phyloP scores from a whole-genome alignment of 2,888 invertebrate species.

The Sarcophaga caerulescens region DNA sequence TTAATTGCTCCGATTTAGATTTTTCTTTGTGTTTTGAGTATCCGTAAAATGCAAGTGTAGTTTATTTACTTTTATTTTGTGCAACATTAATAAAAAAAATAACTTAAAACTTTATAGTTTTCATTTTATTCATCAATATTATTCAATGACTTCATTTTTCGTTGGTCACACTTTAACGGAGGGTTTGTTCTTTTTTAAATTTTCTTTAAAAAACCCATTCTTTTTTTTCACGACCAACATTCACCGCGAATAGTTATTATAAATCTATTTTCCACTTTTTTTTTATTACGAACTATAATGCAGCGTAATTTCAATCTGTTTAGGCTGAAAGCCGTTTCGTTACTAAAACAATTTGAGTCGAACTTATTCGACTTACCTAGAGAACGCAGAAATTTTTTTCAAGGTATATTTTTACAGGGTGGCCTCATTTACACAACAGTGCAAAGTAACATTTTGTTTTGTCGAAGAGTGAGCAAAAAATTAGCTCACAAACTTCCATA shows the following conservation, averaged over 20 bases:
- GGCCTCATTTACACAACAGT: too few species aligned
- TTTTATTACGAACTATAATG: neutral
- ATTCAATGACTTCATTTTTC: conserved; percentile 21
- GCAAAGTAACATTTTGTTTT: too few species aligned
- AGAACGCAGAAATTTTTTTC: conserved; percentile 61
- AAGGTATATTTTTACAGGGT: neutral
- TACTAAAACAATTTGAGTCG: conserved; percentile 75
- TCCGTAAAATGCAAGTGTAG: conserved; percentile 65
- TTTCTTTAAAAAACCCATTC: conserved; percentile 7
- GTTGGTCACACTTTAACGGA: neutral
- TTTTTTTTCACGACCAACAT: conserved; percentile 30
- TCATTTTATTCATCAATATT: neutral
- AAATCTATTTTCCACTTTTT: neutral
- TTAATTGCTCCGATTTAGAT: conserved; percentile 19
- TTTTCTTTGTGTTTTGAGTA: conserved; percentile 49
- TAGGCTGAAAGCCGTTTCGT: conserved; percentile 81
- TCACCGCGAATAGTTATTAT: conserved; percentile 5
- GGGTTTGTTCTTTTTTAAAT: conserved; percentile 30
- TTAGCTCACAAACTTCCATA: too few species aligned
- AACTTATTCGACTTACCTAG: conserved; percentile 64
- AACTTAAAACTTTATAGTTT: neutral
- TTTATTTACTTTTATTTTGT: conserved; percentile 11
- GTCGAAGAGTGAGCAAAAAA: too few species aligned
- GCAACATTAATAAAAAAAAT: neutral
- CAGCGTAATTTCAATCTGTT: conserved; percentile 75